phyloP scores from a whole-genome alignment of 2,797 vertebrate species.

The Xyrichtys novacula region DNA sequence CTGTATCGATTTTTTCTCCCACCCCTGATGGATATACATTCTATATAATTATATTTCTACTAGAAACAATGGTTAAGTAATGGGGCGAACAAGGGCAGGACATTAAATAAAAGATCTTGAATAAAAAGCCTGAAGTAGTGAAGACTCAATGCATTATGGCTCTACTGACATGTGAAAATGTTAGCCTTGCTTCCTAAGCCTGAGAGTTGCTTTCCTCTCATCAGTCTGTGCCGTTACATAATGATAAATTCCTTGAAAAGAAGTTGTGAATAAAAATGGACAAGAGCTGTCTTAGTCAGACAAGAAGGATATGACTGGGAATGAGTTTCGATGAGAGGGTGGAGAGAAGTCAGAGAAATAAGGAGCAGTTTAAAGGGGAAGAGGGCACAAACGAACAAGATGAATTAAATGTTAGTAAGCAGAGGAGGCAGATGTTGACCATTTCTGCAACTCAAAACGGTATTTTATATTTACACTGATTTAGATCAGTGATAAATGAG shows the following conservation, averaged over 20 bases:
- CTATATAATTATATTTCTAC: too few species aligned
- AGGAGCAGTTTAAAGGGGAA: background rate
- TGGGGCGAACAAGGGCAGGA: background rate
- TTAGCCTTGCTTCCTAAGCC: background rate
- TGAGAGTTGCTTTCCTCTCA: slow-evolving; percentile 19
- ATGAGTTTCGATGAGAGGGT: slow-evolving; percentile 1
- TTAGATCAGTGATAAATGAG: background rate
- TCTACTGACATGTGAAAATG: slow-evolving; percentile 13
- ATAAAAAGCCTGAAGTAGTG: background rate
- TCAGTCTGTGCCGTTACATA: slow-evolving; percentile 32
- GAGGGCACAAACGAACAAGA: background rate
- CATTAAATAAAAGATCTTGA: background rate
- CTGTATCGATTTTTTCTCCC: too few species aligned
- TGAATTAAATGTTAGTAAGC: background rate
- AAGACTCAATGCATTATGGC: slow-evolving; percentile 7
- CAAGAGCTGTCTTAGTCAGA: slow-evolving; percentile 6
- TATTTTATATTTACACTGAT: slow-evolving; percentile 8
- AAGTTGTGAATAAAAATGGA: slow-evolving; percentile 1
- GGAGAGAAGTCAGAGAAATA: background rate
- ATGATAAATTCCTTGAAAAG: slow-evolving; percentile 5
- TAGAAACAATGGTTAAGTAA: background rate
- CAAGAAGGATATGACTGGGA: slow-evolving; percentile 3
- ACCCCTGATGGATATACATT: too few species aligned
- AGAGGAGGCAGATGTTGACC: background rate
- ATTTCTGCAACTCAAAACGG: background rate